Conservation (phyloP, 2,888 invertebrate genomes). For the Bruchidius siliquastri region DNA sequence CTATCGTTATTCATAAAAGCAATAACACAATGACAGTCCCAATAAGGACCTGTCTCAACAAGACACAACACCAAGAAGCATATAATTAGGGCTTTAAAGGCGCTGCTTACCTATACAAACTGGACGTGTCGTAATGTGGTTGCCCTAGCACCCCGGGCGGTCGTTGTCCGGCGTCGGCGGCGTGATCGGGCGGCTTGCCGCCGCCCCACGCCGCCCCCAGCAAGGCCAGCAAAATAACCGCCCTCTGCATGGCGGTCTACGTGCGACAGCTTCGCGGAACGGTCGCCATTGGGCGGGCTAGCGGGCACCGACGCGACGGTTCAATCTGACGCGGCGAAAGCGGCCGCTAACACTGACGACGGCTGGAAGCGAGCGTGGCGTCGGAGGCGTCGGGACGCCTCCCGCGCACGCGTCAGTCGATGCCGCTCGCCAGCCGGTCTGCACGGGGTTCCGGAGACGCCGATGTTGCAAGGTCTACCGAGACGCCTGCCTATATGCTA, state of each 20-base stretch:
- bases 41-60: too few species aligned
- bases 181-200: slow-evolving; percentile 24
- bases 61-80: too few species aligned
- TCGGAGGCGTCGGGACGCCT: background rate
- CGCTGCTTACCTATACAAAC: background rate
- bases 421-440: background rate
- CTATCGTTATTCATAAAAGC: too few species aligned
- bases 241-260: background rate
- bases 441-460: background rate
- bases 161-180: slow-evolving; percentile 38
- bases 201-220: slow-evolving; percentile 45
- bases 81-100: too few species aligned
- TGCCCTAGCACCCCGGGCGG: slow-evolving; percentile 9
- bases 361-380: background rate
- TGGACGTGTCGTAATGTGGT: slow-evolving; percentile 4
- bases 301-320: too few species aligned
- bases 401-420: background rate
- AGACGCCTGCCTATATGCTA: background rate
- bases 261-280: background rate
- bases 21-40: too few species aligned
- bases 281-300: background rate
- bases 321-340: background rate
- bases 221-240: slow-evolving; percentile 21
- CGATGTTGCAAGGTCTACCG: background rate
- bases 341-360: background rate